Base-by-base conservation (phyloP, 2,888 invertebrate genomes). In the Bimastos eiseni region DNA sequence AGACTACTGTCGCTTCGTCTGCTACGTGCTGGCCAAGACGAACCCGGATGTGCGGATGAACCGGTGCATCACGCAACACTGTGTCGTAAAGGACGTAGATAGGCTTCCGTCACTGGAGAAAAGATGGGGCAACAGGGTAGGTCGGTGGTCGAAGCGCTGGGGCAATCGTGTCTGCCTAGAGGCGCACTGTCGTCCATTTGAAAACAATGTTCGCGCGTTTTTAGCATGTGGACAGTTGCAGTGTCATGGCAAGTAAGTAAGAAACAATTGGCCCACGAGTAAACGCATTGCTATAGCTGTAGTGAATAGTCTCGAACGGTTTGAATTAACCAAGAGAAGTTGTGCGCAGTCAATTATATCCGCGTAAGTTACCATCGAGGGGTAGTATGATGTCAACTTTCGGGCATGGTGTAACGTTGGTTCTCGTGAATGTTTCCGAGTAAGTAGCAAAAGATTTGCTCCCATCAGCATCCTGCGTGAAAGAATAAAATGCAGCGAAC, bases 121-220 rank as follows among this genome's bases (percentile, higher is more conserved):
- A 37, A 34, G 36, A 34, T 86, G 86, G 86, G 86, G 86, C 86
- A 86, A 86, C 37, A 4, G 86, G 37, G 86, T 86, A 19, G 86
- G 86, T 37, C 34, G 86, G 86, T 86, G 86, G 86, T 86, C 86
- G 34, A 86, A 86, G 37, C 86, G 86, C 34, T 86, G 86, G 86
- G 86, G 86, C 86, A 86, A 34, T 86, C 86, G 86, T 86, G 86
- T 86, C 21, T 86, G 86, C 86, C 36, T 86, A 17, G 86, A 86
- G 86, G 86, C 86, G 5, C 86, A 86, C 86, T 86, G 86, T 24
- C 34, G 37, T 36, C 86, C 86, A 36, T 86, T 86, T 15, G 86
- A 86, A 37, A 86, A 86, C 36, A 86, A 86, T 24, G 86, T 86
- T 24, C 36, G 34, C 86, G 86, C 86, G 11, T 86, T 86, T 11